phyloP scores from a whole-genome alignment of 2,113 vertebrate species.

The Semnopithecus entellus region DNA sequence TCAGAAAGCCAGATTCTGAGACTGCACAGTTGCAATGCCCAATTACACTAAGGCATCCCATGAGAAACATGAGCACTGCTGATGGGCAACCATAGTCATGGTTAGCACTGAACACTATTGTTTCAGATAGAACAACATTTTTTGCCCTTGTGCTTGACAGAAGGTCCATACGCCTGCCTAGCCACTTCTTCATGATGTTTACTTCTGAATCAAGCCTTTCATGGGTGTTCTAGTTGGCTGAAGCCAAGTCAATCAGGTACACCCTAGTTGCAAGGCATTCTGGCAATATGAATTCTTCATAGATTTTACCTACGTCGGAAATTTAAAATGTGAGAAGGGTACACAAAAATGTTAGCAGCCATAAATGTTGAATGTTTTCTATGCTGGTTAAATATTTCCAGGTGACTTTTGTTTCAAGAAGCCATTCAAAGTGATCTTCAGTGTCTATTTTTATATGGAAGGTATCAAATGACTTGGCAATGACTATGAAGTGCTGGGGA shows the following conservation, averaged over 20 bases:
- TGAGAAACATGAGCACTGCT: background rate
- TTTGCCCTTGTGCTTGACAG: background rate
- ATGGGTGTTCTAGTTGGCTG: background rate
- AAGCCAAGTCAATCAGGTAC: background rate
- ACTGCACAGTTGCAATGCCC: background rate
- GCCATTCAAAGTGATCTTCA: background rate
- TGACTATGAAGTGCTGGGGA: background rate
- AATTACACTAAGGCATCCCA: background rate
- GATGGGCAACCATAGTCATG: background rate
- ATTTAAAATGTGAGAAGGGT: background rate
- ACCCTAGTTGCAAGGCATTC: background rate
- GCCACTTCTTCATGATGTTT: background rate
- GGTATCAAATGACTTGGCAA: background rate
- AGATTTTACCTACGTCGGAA: background rate
- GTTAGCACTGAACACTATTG: background rate
- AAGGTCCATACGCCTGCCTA: background rate
- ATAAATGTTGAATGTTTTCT: background rate
- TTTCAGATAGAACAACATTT: background rate
- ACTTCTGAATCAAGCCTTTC: background rate
- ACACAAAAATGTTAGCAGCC: background rate
- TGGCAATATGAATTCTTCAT: background rate
- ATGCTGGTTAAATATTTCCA: background rate
- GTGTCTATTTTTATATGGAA: background rate
- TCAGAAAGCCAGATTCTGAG: background rate
- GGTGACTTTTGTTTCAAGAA: constrained; percentile 21